These are phyloP conservation scores for Hyles lineata DNA, from an alignment of 2,888 invertebrate species.

Conservation along the genomic window DNA sequence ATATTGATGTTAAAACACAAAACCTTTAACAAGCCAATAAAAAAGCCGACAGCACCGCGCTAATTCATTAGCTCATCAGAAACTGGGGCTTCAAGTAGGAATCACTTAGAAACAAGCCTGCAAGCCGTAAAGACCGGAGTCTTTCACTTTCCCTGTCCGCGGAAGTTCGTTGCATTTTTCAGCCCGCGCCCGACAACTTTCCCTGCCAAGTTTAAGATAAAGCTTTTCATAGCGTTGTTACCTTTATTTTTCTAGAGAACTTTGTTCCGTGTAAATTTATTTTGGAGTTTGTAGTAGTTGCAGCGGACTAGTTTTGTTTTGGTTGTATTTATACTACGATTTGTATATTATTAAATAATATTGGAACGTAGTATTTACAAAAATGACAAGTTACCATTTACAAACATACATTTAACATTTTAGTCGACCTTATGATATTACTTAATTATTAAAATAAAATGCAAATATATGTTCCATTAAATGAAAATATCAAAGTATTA, in stretches of 20 bases:
- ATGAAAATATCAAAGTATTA: background rate
- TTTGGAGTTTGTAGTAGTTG: background rate
- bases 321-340: no score
- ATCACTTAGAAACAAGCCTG: constrained; percentile 24
- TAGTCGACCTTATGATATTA: no score
- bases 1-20: background rate
- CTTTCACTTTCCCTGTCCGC: constrained; percentile 69
- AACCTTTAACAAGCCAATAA: constrained; percentile 5
- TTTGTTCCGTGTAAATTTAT: background rate
- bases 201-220: constrained; percentile 68
- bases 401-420: no score
- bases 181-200: constrained; percentile 67
- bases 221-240: constrained; percentile 40
- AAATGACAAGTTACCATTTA: no score
- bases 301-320: background rate
- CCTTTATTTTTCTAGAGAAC: background rate
- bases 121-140: constrained; percentile 51
- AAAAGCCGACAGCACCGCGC: background rate
- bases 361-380: no score
- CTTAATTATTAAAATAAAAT: no score
- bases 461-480: no score
- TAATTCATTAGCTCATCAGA: constrained; percentile 21
- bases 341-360: no score
- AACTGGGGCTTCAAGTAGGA: constrained; percentile 22
- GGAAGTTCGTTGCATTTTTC: constrained; percentile 79